A percentile compares a stretch with the other conserved stretches of the same genome.
Evolutionary conservation across 2,888 invertebrate species (phyloP).

Genomic region (Crepidodera aurea): DNA sequence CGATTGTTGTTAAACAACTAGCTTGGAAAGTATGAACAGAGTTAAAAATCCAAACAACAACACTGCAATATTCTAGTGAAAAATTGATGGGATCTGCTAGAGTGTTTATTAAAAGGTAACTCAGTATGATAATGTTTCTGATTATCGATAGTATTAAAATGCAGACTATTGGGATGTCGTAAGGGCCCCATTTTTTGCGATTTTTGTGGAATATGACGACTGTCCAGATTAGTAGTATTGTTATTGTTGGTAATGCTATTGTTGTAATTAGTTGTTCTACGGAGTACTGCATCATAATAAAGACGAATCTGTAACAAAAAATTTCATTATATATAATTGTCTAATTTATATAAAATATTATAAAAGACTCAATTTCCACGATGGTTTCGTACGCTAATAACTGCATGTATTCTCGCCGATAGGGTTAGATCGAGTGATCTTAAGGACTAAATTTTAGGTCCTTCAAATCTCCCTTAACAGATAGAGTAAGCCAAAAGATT

Average conservation of each 20-base stretch:
- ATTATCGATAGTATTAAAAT: conserved; percentile 59
- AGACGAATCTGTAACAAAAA: conserved; percentile 29
- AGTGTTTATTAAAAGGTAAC: conserved; percentile 57
- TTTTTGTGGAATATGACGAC: conserved; percentile 64
- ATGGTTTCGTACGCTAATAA: too few relatives aligned
- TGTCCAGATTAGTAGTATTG: conserved; percentile 62
- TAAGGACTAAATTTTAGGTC: too few relatives aligned
- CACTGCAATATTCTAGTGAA: conserved; percentile 59
- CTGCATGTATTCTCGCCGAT: too few relatives aligned
- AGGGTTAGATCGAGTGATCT: too few relatives aligned
- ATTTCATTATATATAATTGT: too few relatives aligned
- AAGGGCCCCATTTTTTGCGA: conserved; percentile 63
- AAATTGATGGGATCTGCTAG: conserved; percentile 45
- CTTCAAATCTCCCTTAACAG: too few relatives aligned
- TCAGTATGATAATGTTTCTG: conserved; percentile 59
- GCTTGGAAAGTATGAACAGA: conserved; percentile 65
- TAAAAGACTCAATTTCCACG: too few relatives aligned
- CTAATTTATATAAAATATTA: too few relatives aligned
- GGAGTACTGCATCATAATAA: conserved; percentile 55
- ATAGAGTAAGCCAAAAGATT: too few relatives aligned
- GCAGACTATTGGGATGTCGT: conserved; percentile 64
- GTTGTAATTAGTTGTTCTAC: conserved; percentile 60
- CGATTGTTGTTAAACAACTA: conserved; percentile 63
- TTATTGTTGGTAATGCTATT: conserved; percentile 61
- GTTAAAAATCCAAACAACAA: conserved; percentile 63